Conservation (phyloP, 2,113 vertebrate genomes). For the Tragelaphus scriptus region DNA sequence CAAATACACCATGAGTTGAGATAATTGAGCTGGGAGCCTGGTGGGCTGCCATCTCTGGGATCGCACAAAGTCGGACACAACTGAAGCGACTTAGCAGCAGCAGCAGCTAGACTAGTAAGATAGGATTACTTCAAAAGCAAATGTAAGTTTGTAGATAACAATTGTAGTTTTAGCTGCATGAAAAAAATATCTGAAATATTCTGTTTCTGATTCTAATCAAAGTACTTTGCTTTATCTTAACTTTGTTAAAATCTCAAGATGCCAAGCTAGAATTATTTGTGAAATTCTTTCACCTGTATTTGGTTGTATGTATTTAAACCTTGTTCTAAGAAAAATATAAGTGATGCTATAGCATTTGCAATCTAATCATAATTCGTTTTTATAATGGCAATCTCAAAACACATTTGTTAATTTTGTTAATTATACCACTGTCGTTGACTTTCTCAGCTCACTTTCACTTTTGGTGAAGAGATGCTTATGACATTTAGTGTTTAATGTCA, state of each 20-base stretch:
- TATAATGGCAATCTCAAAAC: slow-evolving; percentile 42
- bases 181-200: not conserved
- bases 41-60: too few relatives aligned
- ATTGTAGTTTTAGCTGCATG: not conserved
- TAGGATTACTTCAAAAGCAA: not conserved
- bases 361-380: slow-evolving; percentile 37
- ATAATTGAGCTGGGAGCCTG: not conserved
- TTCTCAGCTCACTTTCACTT: slow-evolving; percentile 59
- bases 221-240: not conserved
- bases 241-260: not conserved
- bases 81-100: too few relatives aligned
- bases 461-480: slow-evolving; percentile 61
- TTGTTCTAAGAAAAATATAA: slow-evolving; percentile 36
- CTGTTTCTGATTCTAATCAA: not conserved
- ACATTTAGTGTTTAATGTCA: slow-evolving; percentile 66
- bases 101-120: not conserved
- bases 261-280: slow-evolving; percentile 28
- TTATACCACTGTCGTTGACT: slow-evolving; percentile 59
- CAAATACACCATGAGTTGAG: not conserved
- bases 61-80: too few relatives aligned
- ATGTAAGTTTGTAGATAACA: not conserved
- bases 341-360: slow-evolving; percentile 46
- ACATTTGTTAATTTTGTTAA: slow-evolving; percentile 56
- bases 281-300: not conserved
- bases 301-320: not conserved